Evolutionary conservation across 2,113 vertebrate genomes (phyloP).

Genomic region (Myanophis thanlyinensis): DNA sequence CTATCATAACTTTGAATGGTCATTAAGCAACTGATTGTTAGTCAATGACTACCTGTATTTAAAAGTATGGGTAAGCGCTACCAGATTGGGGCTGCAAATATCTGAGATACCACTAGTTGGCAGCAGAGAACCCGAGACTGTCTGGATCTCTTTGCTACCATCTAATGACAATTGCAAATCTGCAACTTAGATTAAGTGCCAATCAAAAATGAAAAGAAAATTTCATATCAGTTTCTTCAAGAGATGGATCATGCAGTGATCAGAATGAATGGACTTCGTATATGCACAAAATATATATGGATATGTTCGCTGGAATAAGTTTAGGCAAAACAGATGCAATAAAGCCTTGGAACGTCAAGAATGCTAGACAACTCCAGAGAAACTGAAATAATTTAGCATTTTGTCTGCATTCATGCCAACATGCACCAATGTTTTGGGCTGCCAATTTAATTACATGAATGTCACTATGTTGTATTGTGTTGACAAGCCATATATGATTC

Average conservation of each 20-base stretch:
- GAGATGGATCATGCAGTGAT: not conserved
- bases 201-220: not conserved
- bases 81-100: not conserved
- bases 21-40: not conserved
- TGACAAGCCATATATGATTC: conserved; percentile 21
- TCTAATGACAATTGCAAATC: not conserved
- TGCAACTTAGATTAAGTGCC: not conserved
- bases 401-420: not conserved
- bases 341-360: not conserved
- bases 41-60: not conserved
- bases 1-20: too few species aligned
- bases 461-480: not conserved
- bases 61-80: not conserved
- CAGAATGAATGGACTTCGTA: not conserved
- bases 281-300: too few species aligned
- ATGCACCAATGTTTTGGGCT: not conserved
- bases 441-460: not conserved
- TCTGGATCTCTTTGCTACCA: not conserved
- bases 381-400: not conserved
- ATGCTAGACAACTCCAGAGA: not conserved
- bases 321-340: not conserved
- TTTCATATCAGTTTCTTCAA: not conserved
- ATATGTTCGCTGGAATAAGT: not conserved
- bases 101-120: not conserved
- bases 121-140: not conserved